Base-by-base conservation (phyloP, 1,140 invertebrate species). In the Meloidogyne chitwoodi region DNA sequence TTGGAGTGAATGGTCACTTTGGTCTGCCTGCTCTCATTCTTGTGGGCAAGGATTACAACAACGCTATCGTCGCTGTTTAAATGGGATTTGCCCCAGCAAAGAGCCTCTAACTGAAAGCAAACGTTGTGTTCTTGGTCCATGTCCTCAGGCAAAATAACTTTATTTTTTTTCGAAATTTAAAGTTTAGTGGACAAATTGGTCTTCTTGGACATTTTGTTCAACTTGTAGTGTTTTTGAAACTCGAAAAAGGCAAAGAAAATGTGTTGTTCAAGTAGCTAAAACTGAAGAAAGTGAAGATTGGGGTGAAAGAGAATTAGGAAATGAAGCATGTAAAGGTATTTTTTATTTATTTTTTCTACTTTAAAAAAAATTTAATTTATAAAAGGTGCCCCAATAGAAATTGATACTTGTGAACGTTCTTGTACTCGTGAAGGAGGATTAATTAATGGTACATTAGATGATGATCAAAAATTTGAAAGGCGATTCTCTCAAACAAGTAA, bases 71-170 rank as follows among this genome's bases (percentile, higher is more conserved):
- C 56, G 62, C 8, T 78, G 77, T 38, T 11, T 80, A 12, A 80
- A 79, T 44, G 77, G 72, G 16, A 72, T 75, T 19, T 86, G 81
- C 41, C 27, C 76, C 19, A 34, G 44, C 16, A 44, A 48, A 3
- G 80, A 84, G 16, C 34, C 78, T 10, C 27, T 73, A 29, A 56
- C 75, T 24, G 74, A 79, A 72, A 65, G 80, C 11, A 70, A 80
- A 14, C 74, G 84, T 29, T 86, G 85, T 72, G 83, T 85, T n/a
- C 73, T 79, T 56, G 77, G 82, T 24, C 80, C 83, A 19, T 86
- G 82, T 63, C 78, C 80, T 10, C 71, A 73, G 70, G 70, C 70
- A 73, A 67, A 22, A 26, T n/a, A 67, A 67, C 26, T 26, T 67
- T 8, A 22, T 41, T 67, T 26, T 0, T 31, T 41, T 10, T n/a